A percentile compares a stretch with the other conserved stretches of the same genome.
Conservation (phyloP, 2,797 vertebrate genomes). For the Darevskia mixta region DNA sequence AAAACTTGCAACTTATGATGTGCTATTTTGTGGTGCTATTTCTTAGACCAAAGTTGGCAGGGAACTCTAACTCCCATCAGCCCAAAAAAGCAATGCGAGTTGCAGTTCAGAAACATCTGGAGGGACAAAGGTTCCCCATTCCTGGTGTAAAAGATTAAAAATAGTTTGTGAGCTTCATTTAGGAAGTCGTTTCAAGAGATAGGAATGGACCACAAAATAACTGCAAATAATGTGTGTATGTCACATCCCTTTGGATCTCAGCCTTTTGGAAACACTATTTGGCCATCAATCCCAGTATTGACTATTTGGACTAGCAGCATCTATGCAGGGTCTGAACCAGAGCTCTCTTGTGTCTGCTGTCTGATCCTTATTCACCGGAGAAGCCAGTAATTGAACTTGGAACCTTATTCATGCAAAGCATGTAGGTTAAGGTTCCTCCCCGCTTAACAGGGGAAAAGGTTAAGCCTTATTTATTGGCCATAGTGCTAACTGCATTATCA, state of each 20-base stretch:
- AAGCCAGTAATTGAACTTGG: not conserved
- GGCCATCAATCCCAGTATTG: no score
- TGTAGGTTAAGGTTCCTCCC: not conserved
- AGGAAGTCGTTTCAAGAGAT: not conserved
- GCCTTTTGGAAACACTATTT: not conserved
- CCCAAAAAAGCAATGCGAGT: no score
- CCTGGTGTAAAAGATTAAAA: not conserved
- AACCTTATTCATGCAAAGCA: not conserved
- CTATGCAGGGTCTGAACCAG: not conserved
- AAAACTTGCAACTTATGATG: no score
- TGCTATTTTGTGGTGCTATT: no score
- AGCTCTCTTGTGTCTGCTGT: not conserved
- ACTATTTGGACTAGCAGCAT: no score
- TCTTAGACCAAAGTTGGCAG: no score
- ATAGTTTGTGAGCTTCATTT: not conserved
- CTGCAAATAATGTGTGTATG: not conserved
- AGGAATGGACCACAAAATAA: not conserved
- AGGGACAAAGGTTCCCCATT: no score
- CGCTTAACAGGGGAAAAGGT: not conserved
- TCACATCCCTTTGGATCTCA: not conserved
- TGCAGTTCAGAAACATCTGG: no score
- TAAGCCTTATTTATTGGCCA: not conserved
- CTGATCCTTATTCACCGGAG: not conserved
- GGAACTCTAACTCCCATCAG: no score
- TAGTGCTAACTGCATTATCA: slow-evolving; percentile 1